Conservation (phyloP, 2,797 vertebrate genomes). For the Phalanger gymnotis region DNA sequence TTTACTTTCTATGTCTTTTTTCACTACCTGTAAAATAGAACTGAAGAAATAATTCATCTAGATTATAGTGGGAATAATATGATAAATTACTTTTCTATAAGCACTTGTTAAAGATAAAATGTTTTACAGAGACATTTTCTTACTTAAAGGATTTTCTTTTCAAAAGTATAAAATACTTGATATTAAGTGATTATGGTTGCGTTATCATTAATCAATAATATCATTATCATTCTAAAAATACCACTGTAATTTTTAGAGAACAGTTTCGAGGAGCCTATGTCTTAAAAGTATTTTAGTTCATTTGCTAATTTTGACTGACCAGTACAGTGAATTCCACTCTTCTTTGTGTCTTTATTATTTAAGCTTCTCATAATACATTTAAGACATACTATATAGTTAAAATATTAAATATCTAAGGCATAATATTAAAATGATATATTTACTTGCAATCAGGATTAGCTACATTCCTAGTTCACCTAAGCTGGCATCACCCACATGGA, state of each 20-base stretch:
- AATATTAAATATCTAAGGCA: neutral
- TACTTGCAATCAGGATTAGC: neutral
- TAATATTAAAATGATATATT: neutral
- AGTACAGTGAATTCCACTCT: neutral
- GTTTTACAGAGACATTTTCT: neutral
- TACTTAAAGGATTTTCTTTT: constrained; percentile 32
- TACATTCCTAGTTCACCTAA: neutral
- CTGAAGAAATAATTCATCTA: neutral
- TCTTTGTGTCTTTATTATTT: neutral
- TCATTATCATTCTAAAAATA: neutral
- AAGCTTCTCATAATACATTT: neutral
- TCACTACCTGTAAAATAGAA: neutral
- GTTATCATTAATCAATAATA: neutral
- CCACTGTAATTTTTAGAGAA: neutral
- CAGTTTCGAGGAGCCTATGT: neutral
- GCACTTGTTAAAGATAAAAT: neutral
- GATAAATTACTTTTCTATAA: constrained; percentile 22
- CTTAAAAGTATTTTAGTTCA: neutral
- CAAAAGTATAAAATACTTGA: neutral
- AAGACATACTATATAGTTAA: neutral
- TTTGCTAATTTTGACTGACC: neutral
- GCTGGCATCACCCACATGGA: neutral
- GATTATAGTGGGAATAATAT: neutral
- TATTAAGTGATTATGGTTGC: neutral
- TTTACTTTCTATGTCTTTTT: constrained; percentile 3